Conservation (phyloP, 64 coral and sea anemone species). For the Platygyra sinensis region DNA sequence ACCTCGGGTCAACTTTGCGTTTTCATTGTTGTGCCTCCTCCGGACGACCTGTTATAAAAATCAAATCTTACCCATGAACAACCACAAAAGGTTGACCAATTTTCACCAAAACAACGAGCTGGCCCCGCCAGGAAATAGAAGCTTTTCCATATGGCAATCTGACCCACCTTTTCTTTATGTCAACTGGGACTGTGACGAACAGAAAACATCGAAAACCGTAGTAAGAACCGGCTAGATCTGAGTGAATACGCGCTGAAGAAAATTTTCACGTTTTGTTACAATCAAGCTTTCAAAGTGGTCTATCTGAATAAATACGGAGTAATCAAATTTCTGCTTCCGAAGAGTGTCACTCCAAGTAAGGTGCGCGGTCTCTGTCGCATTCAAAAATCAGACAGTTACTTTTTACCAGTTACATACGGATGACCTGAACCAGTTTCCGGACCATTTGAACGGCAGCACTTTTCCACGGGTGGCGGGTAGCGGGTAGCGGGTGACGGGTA, state of each 20-base stretch:
- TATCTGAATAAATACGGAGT: not conserved
- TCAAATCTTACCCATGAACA: no score
- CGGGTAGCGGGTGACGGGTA: no score
- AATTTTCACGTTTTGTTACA: not conserved
- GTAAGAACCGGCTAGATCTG: not conserved
- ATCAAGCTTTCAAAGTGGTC: not conserved
- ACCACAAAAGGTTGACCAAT: no score
- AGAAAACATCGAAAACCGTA: not conserved
- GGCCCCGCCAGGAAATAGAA: not conserved
- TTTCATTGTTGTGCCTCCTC: no score
- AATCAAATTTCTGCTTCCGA: not conserved
- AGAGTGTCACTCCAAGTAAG: not conserved
- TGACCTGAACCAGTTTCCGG: not conserved
- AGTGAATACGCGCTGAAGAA: not conserved
- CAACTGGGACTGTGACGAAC: not conserved
- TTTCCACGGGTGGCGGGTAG: no score
- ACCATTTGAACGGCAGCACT: no score
- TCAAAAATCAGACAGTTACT: not conserved
- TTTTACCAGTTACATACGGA: not conserved
- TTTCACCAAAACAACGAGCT: not conserved
- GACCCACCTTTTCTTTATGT: not conserved
- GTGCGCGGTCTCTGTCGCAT: not conserved
- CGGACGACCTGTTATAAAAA: no score
- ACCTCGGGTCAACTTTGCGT: no score
- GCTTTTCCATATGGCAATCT: not conserved